Percentiles rank a stretch among this genome's conserved stretches.
Evolutionary conservation across 2,113 vertebrate species (phyloP).

Genomic region (Pogona vitticeps): DNA sequence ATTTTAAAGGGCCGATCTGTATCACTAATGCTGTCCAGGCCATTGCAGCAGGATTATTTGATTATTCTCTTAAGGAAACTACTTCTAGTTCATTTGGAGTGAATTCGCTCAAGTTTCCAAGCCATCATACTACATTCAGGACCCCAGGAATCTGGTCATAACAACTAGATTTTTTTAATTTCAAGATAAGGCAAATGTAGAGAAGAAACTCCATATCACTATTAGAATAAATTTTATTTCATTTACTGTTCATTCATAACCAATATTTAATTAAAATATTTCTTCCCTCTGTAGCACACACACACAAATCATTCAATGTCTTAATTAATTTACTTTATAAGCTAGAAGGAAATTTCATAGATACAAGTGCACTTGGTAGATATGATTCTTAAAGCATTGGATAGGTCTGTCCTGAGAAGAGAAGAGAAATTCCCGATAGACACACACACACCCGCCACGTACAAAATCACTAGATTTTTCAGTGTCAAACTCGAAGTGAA

Average conservation of each 20-base stretch:
- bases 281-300: background rate
- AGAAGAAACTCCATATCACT: conserved; percentile 36
- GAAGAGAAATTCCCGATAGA: background rate
- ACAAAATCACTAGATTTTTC: conserved; percentile 58
- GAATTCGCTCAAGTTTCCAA: background rate
- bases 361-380: conserved; percentile 77
- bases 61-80: background rate
- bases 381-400: conserved; percentile 75
- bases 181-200: conserved; percentile 10
- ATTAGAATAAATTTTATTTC: conserved; percentile 63
- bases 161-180: too few relatives aligned
- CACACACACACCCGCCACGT: conserved; percentile 8
- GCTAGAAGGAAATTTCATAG: conserved; percentile 64
- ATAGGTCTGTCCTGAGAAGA: conserved; percentile 39
- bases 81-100: background rate
- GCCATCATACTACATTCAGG: too few relatives aligned
- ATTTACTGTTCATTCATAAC: conserved; percentile 63
- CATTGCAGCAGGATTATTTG: too few relatives aligned
- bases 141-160: too few relatives aligned
- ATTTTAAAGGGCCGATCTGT: too few relatives aligned
- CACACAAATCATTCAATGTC: conserved; percentile 61
- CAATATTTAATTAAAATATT: conserved; percentile 71
- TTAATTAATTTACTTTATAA: conserved; percentile 74
- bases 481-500: conserved; percentile 66
- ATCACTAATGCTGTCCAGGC: too few relatives aligned